Evolutionary conservation across 2,797 vertebrate species (phyloP).

Genomic region (Pelochelys cantorii): DNA sequence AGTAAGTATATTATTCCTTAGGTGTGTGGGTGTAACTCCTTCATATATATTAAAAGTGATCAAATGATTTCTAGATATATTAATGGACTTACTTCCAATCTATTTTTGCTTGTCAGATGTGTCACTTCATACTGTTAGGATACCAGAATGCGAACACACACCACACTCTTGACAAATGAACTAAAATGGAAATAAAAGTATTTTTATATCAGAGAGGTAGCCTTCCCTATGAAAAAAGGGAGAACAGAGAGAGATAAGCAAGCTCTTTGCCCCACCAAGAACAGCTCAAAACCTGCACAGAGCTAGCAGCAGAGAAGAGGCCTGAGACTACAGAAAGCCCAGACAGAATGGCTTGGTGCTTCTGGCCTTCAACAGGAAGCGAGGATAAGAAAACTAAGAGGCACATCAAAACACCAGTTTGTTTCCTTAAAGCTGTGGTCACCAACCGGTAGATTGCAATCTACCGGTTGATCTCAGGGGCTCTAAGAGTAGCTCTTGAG

Average conservation of each 20-base stretch:
- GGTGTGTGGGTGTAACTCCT: constrained; percentile 67
- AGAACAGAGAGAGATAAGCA: neutral
- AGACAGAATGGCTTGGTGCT: neutral
- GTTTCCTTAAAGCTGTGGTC: neutral
- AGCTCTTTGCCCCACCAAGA: neutral
- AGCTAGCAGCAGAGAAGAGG: neutral
- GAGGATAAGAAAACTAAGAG: neutral
- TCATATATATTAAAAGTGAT: constrained; percentile 69
- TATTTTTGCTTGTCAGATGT: constrained; percentile 71
- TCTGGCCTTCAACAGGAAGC: neutral
- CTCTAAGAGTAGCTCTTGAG: too few relatives aligned
- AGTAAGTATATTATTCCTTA: constrained; percentile 33
- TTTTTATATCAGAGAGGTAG: constrained; percentile 20
- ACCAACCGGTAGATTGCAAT: too few relatives aligned
- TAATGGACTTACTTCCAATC: constrained; percentile 72
- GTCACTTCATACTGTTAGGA: constrained; percentile 63
- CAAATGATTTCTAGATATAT: constrained; percentile 70
- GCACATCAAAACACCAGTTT: neutral
- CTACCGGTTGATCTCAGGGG: too few relatives aligned
- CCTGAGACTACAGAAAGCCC: neutral
- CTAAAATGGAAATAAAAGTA: constrained; percentile 58
- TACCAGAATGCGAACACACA: constrained; percentile 63
- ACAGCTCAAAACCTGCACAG: neutral
- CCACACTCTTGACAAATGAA: constrained; percentile 65
- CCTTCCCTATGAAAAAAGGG: neutral